These are phyloP conservation scores for Platerodrilus igneus DNA, from an alignment of 2,888 invertebrate genomes.

Conservation along the genomic window DNA sequence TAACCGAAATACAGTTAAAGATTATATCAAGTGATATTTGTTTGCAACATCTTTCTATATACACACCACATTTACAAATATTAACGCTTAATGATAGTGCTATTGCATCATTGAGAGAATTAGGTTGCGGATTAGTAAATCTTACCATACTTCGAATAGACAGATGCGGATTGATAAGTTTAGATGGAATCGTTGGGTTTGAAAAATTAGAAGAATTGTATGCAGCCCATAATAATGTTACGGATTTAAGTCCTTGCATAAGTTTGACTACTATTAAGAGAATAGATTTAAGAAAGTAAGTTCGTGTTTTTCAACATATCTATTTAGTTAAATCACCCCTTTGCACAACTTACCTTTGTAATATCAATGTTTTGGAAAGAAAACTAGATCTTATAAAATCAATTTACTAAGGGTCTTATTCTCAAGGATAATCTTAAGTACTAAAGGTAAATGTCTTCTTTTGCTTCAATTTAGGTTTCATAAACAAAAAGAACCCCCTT, in stretches of 20 bases:
- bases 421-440: too few species aligned
- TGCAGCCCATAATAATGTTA: conserved; percentile 60
- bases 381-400: too few species aligned
- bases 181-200: conserved; percentile 66
- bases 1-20: conserved; percentile 58
- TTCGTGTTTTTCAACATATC: too few species aligned
- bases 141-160: conserved; percentile 58
- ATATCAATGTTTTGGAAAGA: too few species aligned
- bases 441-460: too few species aligned
- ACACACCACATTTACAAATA: conserved; percentile 58
- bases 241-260: conserved; percentile 58
- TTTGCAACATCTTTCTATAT: conserved; percentile 58
- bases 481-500: too few species aligned
- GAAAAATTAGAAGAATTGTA: conserved; percentile 57
- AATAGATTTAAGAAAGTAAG: conserved; percentile 49
- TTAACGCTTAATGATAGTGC: conserved; percentile 65
- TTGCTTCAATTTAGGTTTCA: too few species aligned
- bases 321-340: too few species aligned
- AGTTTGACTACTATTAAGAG: conserved; percentile 50
- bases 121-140: conserved; percentile 61
- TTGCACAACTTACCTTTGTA: too few species aligned
- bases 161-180: conserved; percentile 59
- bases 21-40: conserved; percentile 64
- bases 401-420: too few species aligned
- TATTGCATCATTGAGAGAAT: conserved; percentile 61